These are phyloP conservation scores for Drosophila parvula DNA, from an alignment of 1,140 invertebrate genomes.

Conservation along the genomic window DNA sequence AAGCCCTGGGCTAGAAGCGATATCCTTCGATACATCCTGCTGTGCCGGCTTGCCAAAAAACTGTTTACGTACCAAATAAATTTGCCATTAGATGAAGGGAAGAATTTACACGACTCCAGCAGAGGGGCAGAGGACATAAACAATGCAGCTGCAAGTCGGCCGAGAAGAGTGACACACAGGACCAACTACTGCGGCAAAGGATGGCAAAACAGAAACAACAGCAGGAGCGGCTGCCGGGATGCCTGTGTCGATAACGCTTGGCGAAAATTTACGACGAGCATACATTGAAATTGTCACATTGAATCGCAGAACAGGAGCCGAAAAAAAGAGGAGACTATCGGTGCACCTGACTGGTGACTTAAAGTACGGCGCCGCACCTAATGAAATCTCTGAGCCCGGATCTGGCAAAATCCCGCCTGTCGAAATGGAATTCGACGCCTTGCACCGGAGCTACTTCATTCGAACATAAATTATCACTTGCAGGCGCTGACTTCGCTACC, in stretches of 20 bases:
- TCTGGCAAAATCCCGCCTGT: constrained; percentile 28
- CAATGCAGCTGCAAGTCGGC: constrained; percentile 73
- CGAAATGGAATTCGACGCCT: constrained; percentile 38
- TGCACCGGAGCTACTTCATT: constrained; percentile 35
- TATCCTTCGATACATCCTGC: constrained; percentile 23
- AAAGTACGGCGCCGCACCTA: constrained; percentile 23
- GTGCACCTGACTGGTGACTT: constrained; percentile 31
- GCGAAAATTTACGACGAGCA: constrained; percentile 77
- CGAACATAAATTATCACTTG: constrained; percentile 77
- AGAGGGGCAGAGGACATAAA: constrained; percentile 60
- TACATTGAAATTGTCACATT: constrained; percentile 77
- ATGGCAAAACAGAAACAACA: constrained; percentile 3
- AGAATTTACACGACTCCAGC: constrained; percentile 56
- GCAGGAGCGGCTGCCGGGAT: constrained; percentile 24
- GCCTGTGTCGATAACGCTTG: constrained; percentile 57
- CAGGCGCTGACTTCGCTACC: constrained; percentile 5
- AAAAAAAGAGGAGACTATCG: constrained; percentile 21
- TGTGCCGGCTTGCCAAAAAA: constrained; percentile 41
- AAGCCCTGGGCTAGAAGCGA: constrained; percentile 14
- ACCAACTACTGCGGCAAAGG: constrained; percentile 18
- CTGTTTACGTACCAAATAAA: constrained; percentile 76
- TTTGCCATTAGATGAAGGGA: constrained; percentile 66
- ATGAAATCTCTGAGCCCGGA: constrained; percentile 33
- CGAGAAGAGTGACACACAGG: constrained; percentile 64
- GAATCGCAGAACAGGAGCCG: constrained; percentile 43